Percentiles rank a stretch among this genome's conserved stretches.
Conservation (phyloP, 1,140 invertebrate species). For the Ceratina japonica region DNA sequence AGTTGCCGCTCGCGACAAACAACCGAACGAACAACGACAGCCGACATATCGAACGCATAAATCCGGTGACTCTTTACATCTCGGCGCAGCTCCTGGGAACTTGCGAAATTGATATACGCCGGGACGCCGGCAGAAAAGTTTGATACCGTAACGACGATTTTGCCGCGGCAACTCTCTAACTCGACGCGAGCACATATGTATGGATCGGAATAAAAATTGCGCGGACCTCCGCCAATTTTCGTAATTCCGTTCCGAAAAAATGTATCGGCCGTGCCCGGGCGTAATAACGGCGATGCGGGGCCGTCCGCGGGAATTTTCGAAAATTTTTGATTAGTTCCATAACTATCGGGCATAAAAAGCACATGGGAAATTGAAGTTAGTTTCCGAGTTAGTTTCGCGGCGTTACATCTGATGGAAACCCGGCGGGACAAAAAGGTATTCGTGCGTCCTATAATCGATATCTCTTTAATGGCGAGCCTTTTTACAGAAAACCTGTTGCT, state of each 20-base stretch:
- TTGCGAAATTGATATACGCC: conserved; percentile 19
- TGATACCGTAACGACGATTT: neutral
- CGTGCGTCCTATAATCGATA: neutral
- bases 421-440: too few species aligned
- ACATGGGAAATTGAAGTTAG: too few species aligned
- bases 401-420: too few species aligned
- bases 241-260: too few species aligned
- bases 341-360: too few species aligned
- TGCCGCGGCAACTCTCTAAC: neutral
- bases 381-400: too few species aligned
- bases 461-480: neutral
- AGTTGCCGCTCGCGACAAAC: neutral
- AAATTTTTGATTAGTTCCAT: too few species aligned
- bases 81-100: neutral
- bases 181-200: neutral
- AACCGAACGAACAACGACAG: conserved; percentile 28
- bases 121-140: conserved; percentile 4
- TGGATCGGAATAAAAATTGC: neutral
- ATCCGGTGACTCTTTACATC: conserved; percentile 19
- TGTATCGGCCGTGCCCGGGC: neutral
- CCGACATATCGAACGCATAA: conserved; percentile 26
- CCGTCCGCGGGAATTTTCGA: too few species aligned
- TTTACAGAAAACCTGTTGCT: conserved; percentile 32
- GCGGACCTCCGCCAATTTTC: neutral
- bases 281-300: neutral